Base-by-base conservation (phyloP, 2,888 invertebrate genomes). In the Colletes collaris region DNA sequence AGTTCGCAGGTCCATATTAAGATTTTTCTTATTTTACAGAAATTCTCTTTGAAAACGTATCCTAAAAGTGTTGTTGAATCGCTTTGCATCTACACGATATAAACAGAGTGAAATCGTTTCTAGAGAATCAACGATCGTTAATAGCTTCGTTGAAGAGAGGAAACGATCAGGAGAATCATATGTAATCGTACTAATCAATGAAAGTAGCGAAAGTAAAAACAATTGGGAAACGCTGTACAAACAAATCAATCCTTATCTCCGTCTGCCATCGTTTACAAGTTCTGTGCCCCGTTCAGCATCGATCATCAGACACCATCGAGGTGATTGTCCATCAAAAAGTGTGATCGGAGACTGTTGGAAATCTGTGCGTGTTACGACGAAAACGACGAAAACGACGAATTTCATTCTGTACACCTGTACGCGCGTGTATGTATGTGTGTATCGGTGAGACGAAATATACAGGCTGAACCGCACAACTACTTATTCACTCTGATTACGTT, bases 221-320 rank as follows among this genome's bases (percentile, higher is more conserved):
- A 63, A 77, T 75, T 77, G 77, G 77, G 77, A 77, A 77, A 77
- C 77, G 77, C 68, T 75, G 77, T 44, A 65, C 46, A 59, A 55
- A 64, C 53, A 37, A 69, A 64, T n/a, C 53, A 27, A 44, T 52
- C 10, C 27, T 16, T 50, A 37, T 44, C 16, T 27, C 27, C 16
- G 46, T 60, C 10, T 37, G 62, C 16, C 7, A 56, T 11, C 37
- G 63, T 49, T 66, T 63, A 56, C 27, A 27, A 27, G 27, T 27
- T 27, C 27, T 27, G 27, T 27, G 27, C 27, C 27, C 27, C 27
- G 2, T 27, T 27, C 27, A 27, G 27, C 27, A 27, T 27, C 27
- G 27, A 65, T 76, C 65, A 56, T 66, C 62, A 58, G 70, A 79
- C 69, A 69, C 65, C 69, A 56, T 50, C 13, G 27, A 60, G 56